Evolutionary conservation across 2,888 invertebrate genomes (phyloP).

Genomic region (Eucera pruinosa): DNA sequence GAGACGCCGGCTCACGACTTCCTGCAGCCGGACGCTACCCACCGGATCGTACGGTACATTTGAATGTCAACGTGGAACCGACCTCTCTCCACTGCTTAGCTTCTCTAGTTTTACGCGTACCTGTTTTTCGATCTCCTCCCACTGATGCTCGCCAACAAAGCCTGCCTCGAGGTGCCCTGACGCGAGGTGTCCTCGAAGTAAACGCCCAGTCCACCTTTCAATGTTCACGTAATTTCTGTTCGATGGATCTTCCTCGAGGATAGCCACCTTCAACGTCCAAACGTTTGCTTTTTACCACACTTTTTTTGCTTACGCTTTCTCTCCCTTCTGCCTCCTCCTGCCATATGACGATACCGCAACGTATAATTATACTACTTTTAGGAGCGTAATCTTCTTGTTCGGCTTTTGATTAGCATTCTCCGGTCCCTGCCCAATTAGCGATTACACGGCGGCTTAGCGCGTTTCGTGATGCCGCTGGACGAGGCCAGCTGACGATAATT

Average conservation of each 20-base stretch:
- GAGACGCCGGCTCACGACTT: constrained; percentile 61
- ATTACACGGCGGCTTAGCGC: constrained; percentile 50
- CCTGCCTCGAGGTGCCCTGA: background rate
- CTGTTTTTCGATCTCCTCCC: constrained; percentile 41
- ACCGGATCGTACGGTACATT: constrained; percentile 66
- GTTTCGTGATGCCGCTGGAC: constrained; percentile 44
- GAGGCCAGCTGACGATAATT: constrained; percentile 61
- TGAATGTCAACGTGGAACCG: constrained; percentile 65
- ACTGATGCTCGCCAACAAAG: background rate
- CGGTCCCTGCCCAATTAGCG: constrained; percentile 56
- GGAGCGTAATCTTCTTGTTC: constrained; percentile 34
- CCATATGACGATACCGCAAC: constrained; percentile 15
- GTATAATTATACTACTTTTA: constrained; percentile 46
- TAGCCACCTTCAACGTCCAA: background rate
- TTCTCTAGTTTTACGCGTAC: constrained; percentile 37
- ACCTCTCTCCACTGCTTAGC: constrained; percentile 25
- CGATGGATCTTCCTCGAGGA: background rate
- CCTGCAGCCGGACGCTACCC: constrained; percentile 56
- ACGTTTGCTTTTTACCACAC: background rate
- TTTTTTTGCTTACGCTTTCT: constrained; percentile 12
- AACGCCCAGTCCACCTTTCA: background rate
- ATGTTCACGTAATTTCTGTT: background rate
- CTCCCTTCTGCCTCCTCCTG: background rate
- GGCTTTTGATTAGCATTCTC: constrained; percentile 42
- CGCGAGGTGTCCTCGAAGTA: no score